Conservation (phyloP, 2,113 vertebrate species). For the Neogobius melanostomus region DNA sequence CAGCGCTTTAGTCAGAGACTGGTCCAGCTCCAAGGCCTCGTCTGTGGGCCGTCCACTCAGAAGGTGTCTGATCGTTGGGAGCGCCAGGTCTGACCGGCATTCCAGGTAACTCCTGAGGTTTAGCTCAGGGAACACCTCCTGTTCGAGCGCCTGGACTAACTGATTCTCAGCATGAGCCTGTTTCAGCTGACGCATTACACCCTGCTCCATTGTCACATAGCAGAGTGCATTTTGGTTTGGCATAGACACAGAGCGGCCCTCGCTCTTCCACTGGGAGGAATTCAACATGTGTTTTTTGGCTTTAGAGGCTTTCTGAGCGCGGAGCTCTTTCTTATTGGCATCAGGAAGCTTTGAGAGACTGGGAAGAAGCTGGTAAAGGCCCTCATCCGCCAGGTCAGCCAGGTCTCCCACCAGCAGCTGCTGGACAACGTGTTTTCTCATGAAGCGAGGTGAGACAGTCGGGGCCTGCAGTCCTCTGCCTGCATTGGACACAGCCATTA, state of each 20-base stretch:
- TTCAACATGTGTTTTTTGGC: constrained; percentile 50
- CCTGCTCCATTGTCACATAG: constrained; percentile 67
- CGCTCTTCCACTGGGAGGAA: constrained; percentile 37
- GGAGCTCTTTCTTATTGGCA: constrained; percentile 38
- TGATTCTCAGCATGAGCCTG: constrained; percentile 44
- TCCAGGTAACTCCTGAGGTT: constrained; percentile 78
- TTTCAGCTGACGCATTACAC: constrained; percentile 46
- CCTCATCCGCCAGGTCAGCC: constrained; percentile 74
- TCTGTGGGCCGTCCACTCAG: constrained; percentile 62
- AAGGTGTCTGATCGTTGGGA: constrained; percentile 68
- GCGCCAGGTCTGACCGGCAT: constrained; percentile 73
- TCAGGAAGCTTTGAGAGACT: constrained; percentile 39
- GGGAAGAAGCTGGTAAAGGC: constrained; percentile 67
- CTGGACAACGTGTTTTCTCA: constrained; percentile 69
- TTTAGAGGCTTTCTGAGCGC: constrained; percentile 31
- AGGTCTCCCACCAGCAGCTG: constrained; percentile 75
- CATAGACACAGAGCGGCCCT: constrained; percentile 19
- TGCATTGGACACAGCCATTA: constrained; percentile 69
- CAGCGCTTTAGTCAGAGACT: constrained; percentile 60
- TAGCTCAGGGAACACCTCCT: constrained; percentile 70
- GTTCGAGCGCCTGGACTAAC: constrained; percentile 62
- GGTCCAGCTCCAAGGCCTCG: constrained; percentile 65
- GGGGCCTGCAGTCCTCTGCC: constrained; percentile 64
- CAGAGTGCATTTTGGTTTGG: constrained; percentile 56
- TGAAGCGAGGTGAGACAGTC: constrained; percentile 59